A percentile compares a stretch with the other conserved stretches of the same genome.
These are phyloP conservation scores for Antheraea mylitta DNA, from an alignment of 1,140 invertebrate genomes.

Conservation along the genomic window DNA sequence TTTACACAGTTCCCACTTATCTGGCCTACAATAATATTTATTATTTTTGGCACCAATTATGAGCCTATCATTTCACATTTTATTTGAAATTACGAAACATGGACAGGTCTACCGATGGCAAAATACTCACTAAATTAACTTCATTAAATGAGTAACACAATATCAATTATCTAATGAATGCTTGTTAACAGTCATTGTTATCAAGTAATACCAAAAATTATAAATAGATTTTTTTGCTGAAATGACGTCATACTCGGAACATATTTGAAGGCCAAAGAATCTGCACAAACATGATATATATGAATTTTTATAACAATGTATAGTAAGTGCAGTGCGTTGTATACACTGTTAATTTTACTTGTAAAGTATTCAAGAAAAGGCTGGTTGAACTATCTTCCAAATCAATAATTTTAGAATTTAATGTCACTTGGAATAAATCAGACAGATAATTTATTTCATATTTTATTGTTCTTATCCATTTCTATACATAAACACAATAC, in stretches of 20 bases:
- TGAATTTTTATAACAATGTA: neutral
- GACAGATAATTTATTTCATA: too few relatives aligned
- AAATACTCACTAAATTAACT: neutral
- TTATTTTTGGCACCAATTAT: neutral
- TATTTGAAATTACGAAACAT: neutral
- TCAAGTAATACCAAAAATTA: neutral
- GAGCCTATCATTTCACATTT: neutral
- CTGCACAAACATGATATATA: neutral
- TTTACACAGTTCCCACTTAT: too few relatives aligned
- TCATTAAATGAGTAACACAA: neutral
- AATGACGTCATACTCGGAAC: neutral
- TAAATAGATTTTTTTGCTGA: neutral
- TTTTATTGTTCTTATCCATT: too few relatives aligned
- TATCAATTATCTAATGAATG: neutral
- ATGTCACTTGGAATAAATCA: too few relatives aligned
- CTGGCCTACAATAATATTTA: neutral
- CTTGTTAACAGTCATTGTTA: slow-evolving; percentile 1
- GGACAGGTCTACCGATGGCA: neutral
- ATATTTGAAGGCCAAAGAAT: neutral
- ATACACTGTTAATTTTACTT: neutral
- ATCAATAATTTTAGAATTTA: too few relatives aligned
- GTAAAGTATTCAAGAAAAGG: neutral
- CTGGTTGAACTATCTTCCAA: too few relatives aligned
- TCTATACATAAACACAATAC: too few relatives aligned
- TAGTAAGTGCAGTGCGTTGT: neutral